Conservation (phyloP, 2,888 invertebrate genomes). For the Ditula angustiorana region DNA sequence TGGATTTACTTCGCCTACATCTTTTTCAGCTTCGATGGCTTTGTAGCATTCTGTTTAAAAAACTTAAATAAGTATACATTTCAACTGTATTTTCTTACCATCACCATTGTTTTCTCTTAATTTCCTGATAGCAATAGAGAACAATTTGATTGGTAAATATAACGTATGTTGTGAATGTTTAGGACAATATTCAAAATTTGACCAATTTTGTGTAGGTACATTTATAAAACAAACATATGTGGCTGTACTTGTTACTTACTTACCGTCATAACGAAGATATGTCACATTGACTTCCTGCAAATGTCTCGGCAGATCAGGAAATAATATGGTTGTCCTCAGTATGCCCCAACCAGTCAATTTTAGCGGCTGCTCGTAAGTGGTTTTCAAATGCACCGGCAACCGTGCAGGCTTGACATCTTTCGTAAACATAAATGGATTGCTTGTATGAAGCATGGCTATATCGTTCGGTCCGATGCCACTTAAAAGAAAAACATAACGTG, state of each 20-base stretch:
- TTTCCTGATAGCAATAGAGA: too few species aligned
- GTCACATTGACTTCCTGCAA: slow-evolving; percentile 77
- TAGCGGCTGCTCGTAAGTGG: slow-evolving; percentile 49
- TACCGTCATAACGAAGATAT: slow-evolving; percentile 69
- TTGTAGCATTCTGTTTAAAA: slow-evolving; percentile 69
- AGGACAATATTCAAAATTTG: background rate
- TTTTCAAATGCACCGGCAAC: slow-evolving; percentile 66
- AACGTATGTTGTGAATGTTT: too few species aligned
- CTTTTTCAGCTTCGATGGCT: slow-evolving; percentile 67
- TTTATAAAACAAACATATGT: slow-evolving; percentile 22
- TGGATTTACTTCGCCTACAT: slow-evolving; percentile 67
- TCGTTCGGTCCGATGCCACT: slow-evolving; percentile 81
- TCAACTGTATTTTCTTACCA: too few species aligned
- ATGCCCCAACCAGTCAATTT: slow-evolving; percentile 83
- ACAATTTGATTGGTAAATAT: too few species aligned
- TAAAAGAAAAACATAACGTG: slow-evolving; percentile 44
- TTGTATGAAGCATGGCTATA: slow-evolving; percentile 79
- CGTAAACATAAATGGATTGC: slow-evolving; percentile 62
- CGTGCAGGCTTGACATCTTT: slow-evolving; percentile 72
- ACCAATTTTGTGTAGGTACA: background rate
- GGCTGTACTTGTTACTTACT: background rate
- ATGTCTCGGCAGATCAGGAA: slow-evolving; percentile 69
- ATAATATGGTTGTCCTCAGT: slow-evolving; percentile 63
- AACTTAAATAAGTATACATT: slow-evolving; percentile 11
- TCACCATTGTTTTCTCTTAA: too few species aligned